Evolutionary conservation across 1,140 invertebrate genomes (phyloP), one percentile per base, ranked within the genome.

Genomic region (Babylonia areolata): DNA sequence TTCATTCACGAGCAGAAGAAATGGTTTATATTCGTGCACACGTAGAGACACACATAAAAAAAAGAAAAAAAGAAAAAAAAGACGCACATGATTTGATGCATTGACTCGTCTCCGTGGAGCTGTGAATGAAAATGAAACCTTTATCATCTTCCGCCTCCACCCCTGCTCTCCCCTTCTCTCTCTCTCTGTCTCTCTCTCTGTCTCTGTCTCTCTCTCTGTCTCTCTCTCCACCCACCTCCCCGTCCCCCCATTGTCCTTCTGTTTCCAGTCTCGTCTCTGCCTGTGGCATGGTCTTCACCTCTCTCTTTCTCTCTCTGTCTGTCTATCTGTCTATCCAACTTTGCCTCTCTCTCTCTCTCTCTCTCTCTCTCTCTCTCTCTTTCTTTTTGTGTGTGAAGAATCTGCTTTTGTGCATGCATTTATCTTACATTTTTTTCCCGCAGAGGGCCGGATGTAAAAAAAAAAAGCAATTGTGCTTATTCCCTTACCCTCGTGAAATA

Each of bases 271-370:
- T n/a, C 84, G 37, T 69, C 46, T 35, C 33, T 85, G 85, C 46
- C 71, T n/a, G 85, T 85, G 42, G 88, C 40, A 6, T 31, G 17
- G 1, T 79, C 39, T 81, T 40, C 79, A 64, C 84, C 78, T 82
- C n/a, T 46, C 71, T 88, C 85, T 86, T 82, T 87, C 87, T 83
- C 81, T 81, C 75, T 54, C 87, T 88, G 54, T 82, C 75, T 33
- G 20, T 40, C 54, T 83, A 40, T 46, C 20, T 37, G 28, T 82
- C 42, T 40, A 5, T 86, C 58, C 85, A 33, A 82, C 28, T 51
- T 17, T 80, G 81, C 85, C 35, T 81, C 37, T 33, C 46, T 69
- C 81, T 77, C 84, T 85, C 64, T 85, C 73, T 81, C 23, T 81
- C 46, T 77, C 39, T 88, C 42, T 80, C 42, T 86, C 58, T 86